A percentile compares a stretch with the other conserved stretches of the same genome.
Conservation (phyloP, 2,113 vertebrate genomes). For the Albula goreensis region DNA sequence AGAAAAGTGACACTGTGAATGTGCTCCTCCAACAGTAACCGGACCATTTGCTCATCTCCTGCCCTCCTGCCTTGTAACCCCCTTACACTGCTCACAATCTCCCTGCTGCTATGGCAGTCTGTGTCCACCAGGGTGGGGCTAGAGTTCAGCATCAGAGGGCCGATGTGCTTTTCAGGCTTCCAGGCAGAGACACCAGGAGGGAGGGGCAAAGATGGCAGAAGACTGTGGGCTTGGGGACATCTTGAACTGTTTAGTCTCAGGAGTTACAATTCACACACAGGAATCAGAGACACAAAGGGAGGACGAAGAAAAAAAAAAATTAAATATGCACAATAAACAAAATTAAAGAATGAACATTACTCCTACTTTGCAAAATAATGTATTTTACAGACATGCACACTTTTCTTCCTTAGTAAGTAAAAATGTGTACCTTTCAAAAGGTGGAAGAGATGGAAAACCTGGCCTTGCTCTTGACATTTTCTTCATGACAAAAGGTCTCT, state of each 20-base stretch:
- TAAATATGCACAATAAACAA: background rate
- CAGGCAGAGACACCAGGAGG: background rate
- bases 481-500: background rate
- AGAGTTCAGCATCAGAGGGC: background rate
- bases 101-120: background rate
- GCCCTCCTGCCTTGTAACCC: background rate
- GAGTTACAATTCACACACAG: background rate
- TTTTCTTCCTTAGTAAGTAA: background rate
- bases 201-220: background rate
- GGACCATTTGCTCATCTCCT: background rate
- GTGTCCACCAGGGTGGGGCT: background rate
- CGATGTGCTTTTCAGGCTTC: background rate
- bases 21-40: slow-evolving; percentile 3
- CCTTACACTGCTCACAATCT: background rate
- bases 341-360: background rate
- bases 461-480: slow-evolving; percentile 1
- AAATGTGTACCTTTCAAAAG: background rate
- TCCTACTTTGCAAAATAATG: background rate
- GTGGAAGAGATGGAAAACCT: background rate
- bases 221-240: background rate
- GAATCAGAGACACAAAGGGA: background rate
- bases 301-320: background rate
- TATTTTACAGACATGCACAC: background rate
- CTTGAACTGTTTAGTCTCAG: background rate
- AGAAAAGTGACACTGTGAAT: background rate